Conservation (phyloP, 1,140 invertebrate species). For the Arctopsyche grandis region DNA sequence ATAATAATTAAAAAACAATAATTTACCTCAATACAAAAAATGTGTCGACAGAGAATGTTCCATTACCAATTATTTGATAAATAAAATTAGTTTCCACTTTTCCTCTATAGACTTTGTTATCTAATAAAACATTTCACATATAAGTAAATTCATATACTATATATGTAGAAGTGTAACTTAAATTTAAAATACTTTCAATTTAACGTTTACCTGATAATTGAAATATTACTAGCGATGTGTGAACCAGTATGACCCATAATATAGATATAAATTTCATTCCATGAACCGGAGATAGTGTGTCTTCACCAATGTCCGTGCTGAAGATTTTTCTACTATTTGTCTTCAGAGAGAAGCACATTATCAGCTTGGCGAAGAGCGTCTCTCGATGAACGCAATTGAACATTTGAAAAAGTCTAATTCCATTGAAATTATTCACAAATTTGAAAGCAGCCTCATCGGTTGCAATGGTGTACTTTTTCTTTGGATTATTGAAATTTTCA, state of each 20-base stretch:
- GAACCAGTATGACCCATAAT: slow-evolving; percentile 62
- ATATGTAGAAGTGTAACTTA: not conserved
- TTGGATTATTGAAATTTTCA: slow-evolving; percentile 2
- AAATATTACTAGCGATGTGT: slow-evolving; percentile 60
- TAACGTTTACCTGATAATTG: slow-evolving; percentile 58
- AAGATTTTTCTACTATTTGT: slow-evolving; percentile 54
- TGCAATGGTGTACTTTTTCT: slow-evolving; percentile 44
- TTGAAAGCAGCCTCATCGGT: slow-evolving; percentile 27
- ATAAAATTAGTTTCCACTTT: slow-evolving; percentile 59
- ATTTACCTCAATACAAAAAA: slow-evolving; percentile 65
- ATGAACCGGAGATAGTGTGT: slow-evolving; percentile 62
- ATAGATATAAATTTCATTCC: slow-evolving; percentile 61
- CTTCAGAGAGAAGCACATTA: slow-evolving; percentile 54
- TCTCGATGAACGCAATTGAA: slow-evolving; percentile 39
- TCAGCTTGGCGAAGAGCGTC: slow-evolving; percentile 31
- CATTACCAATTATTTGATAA: slow-evolving; percentile 62
- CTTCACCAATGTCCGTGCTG: slow-evolving; percentile 56
- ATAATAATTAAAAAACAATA: not conserved
- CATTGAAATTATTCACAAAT: slow-evolving; percentile 18
- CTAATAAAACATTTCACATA: slow-evolving; percentile 50
- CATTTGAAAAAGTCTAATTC: slow-evolving; percentile 16
- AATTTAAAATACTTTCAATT: not conserved
- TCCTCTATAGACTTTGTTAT: slow-evolving; percentile 57
- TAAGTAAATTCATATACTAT: too few relatives aligned
- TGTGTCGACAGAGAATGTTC: slow-evolving; percentile 61